Evolutionary conservation across 2,888 invertebrate genomes (phyloP).

Genomic region (Melangyna quadrimaculata): DNA sequence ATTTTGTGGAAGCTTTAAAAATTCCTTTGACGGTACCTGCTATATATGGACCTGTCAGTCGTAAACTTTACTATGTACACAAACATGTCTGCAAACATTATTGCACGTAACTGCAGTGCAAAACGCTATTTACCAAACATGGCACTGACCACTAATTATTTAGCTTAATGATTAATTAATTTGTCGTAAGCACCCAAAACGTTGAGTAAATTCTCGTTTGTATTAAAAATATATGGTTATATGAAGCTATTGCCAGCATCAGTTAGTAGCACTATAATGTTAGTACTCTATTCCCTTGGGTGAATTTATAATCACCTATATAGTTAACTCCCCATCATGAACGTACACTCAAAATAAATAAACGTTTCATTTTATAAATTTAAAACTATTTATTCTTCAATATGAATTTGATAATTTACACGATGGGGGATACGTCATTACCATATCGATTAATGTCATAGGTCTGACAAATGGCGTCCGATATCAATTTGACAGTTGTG

Average conservation of each 20-base stretch:
- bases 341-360: background rate
- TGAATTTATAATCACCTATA: slow-evolving; percentile 4
- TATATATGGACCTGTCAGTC: background rate
- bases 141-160: slow-evolving; percentile 61
- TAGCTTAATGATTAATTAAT: slow-evolving; percentile 65
- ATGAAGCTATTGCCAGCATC: slow-evolving; percentile 16
- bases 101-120: slow-evolving; percentile 22
- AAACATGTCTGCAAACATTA: slow-evolving; percentile 15
- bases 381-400: no score
- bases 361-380: no score
- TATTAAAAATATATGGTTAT: slow-evolving; percentile 27
- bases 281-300: slow-evolving; percentile 34
- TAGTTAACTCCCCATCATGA: background rate
- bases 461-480: no score
- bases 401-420: no score
- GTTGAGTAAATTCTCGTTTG: slow-evolving; percentile 16
- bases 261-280: background rate
- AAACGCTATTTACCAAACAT: slow-evolving; percentile 34
- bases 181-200: slow-evolving; percentile 64
- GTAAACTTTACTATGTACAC: no score
- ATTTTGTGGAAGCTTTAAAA: background rate
- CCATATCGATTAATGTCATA: no score
- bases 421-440: no score
- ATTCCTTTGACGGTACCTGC: background rate
- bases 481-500: no score